A percentile compares a stretch with the other conserved stretches of the same genome.
phyloP scores from a whole-genome alignment of 2,888 invertebrate genomes.

The Eledona agricola region DNA sequence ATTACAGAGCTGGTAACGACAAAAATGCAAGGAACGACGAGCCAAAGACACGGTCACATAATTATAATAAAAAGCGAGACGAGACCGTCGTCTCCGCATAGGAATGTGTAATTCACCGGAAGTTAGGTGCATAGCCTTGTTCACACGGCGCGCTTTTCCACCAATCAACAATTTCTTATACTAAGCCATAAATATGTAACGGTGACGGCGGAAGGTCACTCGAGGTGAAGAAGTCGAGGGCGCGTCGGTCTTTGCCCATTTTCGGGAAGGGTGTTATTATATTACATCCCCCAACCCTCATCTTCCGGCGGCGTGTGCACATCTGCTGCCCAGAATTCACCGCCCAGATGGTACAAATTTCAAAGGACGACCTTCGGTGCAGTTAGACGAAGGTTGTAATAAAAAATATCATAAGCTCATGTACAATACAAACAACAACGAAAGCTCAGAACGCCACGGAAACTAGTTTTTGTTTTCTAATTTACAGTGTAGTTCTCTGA shows the following conservation, averaged over 20 bases:
- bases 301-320: conserved; percentile 29
- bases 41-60: conserved; percentile 26
- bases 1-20: not conserved
- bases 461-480: no score
- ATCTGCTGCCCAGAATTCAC: conserved; percentile 15
- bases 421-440: no score
- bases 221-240: conserved; percentile 2
- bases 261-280: no score
- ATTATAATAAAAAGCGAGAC: conserved; percentile 29
- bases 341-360: conserved; percentile 22
- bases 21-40: conserved; percentile 5
- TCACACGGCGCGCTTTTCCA: conserved; percentile 30
- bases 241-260: no score
- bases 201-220: not conserved
- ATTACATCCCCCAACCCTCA: conserved; percentile 18
- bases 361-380: conserved; percentile 17
- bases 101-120: conserved; percentile 33
- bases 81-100: conserved; percentile 27
- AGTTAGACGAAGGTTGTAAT: no score
- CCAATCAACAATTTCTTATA: conserved; percentile 7
- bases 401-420: no score
- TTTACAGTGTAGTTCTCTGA: no score
- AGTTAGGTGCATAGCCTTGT: conserved; percentile 22
- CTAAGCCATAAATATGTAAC: not conserved
- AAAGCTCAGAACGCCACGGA: no score